Conservation (phyloP, 2,888 invertebrate genomes). For the Agrochola lota region DNA sequence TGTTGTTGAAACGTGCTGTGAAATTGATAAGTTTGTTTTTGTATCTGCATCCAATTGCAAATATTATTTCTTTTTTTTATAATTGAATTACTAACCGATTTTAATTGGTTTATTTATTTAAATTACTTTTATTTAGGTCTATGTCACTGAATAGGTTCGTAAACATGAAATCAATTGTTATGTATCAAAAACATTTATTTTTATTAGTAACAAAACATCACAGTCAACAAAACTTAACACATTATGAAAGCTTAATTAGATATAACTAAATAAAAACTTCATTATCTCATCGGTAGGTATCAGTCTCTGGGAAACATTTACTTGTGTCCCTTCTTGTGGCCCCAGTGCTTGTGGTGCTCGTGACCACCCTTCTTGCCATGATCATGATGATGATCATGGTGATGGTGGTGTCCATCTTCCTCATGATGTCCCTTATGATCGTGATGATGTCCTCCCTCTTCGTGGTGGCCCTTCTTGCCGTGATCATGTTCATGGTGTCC, state of each 20-base stretch:
- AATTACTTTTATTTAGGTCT: slow-evolving; percentile 15
- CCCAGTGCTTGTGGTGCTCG: slow-evolving; percentile 95
- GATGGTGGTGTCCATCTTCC: slow-evolving; percentile 94
- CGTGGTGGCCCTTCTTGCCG: slow-evolving; percentile 95
- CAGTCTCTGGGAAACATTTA: slow-evolving; percentile 68
- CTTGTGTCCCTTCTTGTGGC: slow-evolving; percentile 91
- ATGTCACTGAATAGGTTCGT: slow-evolving; percentile 12
- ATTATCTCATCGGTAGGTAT: slow-evolving; percentile 70
- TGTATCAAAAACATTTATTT: slow-evolving; percentile 65
- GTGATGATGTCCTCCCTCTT: slow-evolving; percentile 95
- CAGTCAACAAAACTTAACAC: slow-evolving; percentile 81
- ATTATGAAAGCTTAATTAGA: slow-evolving; percentile 80
- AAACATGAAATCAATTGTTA: slow-evolving; percentile 26
- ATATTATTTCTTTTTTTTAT: slow-evolving; percentile 43
- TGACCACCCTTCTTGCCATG: slow-evolving; percentile 95
- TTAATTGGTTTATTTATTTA: slow-evolving; percentile 16
- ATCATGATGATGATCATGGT: slow-evolving; percentile 93
- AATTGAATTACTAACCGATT: slow-evolving; percentile 40
- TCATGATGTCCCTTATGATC: slow-evolving; percentile 95
- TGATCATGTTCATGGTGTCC: slow-evolving; percentile 94
- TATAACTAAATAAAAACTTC: slow-evolving; percentile 80
- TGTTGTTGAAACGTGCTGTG: slow-evolving; percentile 88
- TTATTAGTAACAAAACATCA: slow-evolving; percentile 82
- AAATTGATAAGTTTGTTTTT: slow-evolving; percentile 83
- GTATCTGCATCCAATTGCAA: slow-evolving; percentile 68